These are phyloP conservation scores for Cynopterus brachyotis DNA, from an alignment of 2,113 vertebrate genomes.

Conservation along the genomic window DNA sequence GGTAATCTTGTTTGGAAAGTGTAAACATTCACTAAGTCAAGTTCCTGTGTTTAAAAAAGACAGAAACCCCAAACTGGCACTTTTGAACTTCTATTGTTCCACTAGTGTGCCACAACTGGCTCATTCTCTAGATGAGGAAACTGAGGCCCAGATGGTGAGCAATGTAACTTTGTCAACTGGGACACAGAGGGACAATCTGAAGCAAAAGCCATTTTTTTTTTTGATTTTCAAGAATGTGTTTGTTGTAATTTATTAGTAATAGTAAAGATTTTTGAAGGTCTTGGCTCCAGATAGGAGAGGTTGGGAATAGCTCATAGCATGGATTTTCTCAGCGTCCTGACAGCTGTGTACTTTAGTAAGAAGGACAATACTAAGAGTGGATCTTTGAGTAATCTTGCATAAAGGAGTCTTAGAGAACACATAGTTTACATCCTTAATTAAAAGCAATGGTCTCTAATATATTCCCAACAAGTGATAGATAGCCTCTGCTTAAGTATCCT, in stretches of 20 bases:
- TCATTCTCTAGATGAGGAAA: neutral
- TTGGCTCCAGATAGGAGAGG: neutral
- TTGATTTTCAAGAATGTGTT: neutral
- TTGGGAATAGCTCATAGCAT: neutral
- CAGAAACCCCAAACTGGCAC: too few species aligned
- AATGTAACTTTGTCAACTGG: neutral
- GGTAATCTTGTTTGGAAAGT: neutral
- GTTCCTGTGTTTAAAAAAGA: neutral
- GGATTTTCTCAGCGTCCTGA: neutral
- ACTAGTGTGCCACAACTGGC: neutral
- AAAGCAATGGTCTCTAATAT: neutral
- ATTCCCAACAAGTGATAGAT: neutral
- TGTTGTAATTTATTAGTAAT: neutral
- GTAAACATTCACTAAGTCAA: neutral
- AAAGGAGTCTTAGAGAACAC: neutral
- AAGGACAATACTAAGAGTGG: neutral
- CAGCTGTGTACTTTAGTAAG: neutral
- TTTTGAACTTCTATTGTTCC: neutral
- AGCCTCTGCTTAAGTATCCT: neutral
- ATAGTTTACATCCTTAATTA: neutral
- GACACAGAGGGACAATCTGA: neutral
- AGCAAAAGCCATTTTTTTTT: neutral
- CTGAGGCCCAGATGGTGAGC: neutral
- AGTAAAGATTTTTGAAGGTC: neutral
- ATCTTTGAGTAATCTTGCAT: neutral